Percentiles rank a stretch among this genome's conserved stretches.
phyloP scores from a whole-genome alignment of 2,888 invertebrate species.

The Glaucopsyche alexis region DNA sequence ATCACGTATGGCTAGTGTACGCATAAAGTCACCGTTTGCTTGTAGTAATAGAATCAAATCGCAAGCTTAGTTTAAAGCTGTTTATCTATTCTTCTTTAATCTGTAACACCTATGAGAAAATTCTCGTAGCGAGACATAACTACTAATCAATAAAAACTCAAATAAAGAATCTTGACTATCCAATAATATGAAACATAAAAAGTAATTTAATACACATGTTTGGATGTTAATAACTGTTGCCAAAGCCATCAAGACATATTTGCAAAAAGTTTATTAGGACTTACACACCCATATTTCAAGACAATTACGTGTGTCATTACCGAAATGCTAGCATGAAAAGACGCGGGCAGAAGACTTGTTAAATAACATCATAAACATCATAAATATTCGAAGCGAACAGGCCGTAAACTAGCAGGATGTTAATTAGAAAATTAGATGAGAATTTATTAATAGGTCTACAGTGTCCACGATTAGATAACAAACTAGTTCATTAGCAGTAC shows the following conservation, averaged over 20 bases:
- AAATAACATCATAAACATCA: background rate
- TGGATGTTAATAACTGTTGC: background rate
- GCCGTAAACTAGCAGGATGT: conserved; percentile 55
- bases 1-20: no score
- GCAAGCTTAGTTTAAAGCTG: no score
- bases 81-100: no score
- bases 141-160: background rate
- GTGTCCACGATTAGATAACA: conserved; percentile 78
- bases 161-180: background rate
- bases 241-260: background rate
- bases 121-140: no score
- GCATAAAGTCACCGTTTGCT: no score
- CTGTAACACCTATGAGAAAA: no score
- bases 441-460: conserved; percentile 76
- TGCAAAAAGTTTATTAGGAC: background rate
- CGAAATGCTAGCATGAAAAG: background rate
- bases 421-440: conserved; percentile 77
- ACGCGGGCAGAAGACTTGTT: background rate
- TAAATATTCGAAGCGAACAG: conserved; percentile 3
- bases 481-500: conserved; percentile 76
- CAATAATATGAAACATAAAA: background rate
- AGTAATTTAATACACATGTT: background rate
- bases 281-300: background rate
- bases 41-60: no score
- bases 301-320: background rate